phyloP scores from a whole-genome alignment of 2,113 vertebrate genomes.

The Stegostoma tigrinum region DNA sequence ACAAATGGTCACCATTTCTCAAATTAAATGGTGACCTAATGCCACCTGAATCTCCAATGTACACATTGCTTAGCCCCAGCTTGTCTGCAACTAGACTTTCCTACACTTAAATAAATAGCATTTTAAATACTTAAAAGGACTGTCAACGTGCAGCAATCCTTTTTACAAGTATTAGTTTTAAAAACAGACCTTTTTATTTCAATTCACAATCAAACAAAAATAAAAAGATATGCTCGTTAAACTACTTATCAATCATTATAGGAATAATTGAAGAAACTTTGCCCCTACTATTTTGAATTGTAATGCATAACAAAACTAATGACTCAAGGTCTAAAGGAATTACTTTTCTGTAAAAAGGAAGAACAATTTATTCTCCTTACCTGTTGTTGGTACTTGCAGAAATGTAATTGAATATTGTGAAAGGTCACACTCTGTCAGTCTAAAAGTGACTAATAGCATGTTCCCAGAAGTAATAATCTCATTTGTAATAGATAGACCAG shows the following conservation, averaged over 20 bases:
- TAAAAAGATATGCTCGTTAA: too few relatives aligned
- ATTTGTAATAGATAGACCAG: not conserved
- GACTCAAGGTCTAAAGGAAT: not conserved
- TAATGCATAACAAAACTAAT: not conserved
- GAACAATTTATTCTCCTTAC: not conserved
- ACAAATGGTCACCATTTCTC: too few relatives aligned
- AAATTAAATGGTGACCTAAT: too few relatives aligned
- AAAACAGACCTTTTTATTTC: too few relatives aligned
- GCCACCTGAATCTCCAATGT: too few relatives aligned
- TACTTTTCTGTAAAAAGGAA: not conserved
- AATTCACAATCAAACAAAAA: too few relatives aligned
- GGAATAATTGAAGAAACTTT: not conserved
- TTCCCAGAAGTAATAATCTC: not conserved
- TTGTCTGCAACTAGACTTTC: too few relatives aligned
- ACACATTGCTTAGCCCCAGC: too few relatives aligned
- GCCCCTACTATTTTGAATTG: not conserved
- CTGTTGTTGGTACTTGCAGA: not conserved
- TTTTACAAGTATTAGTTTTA: too few relatives aligned
- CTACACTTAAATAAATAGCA: too few relatives aligned
- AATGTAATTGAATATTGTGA: constrained; percentile 16
- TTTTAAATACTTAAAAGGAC: too few relatives aligned
- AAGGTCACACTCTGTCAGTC: not conserved
- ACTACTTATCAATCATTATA: not conserved
- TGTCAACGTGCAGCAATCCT: too few relatives aligned
- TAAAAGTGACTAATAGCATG: not conserved